phyloP scores from a whole-genome alignment of 2,888 invertebrate genomes.

The Sarcophaga variegata region DNA sequence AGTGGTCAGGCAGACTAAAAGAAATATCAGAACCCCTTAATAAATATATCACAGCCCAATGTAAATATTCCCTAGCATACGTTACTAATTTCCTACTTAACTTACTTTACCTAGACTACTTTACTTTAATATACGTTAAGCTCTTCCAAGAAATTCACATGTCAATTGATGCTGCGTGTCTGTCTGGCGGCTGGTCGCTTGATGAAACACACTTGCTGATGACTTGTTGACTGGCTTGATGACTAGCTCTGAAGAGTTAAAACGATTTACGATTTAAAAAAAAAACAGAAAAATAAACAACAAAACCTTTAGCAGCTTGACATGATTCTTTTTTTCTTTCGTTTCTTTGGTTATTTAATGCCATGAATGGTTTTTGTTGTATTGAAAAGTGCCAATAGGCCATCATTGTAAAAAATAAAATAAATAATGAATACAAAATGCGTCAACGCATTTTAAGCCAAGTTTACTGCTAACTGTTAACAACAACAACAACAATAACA shows the following conservation, averaged over 20 bases:
- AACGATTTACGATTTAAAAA: conserved; percentile 34
- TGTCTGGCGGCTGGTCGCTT: conserved; percentile 35
- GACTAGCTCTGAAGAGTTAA: conserved; percentile 33
- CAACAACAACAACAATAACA: conserved; percentile 19
- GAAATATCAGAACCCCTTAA: no score
- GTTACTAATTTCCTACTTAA: neutral
- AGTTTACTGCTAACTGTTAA: conserved; percentile 45
- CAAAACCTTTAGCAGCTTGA: conserved; percentile 41
- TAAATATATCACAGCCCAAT: no score
- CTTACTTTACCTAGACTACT: neutral
- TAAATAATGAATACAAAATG: conserved; percentile 61
- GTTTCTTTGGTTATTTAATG: conserved; percentile 1
- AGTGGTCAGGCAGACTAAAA: no score
- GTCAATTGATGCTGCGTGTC: conserved; percentile 48
- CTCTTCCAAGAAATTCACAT: conserved; percentile 56
- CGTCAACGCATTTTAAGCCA: conserved; percentile 64
- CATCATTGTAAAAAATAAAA: conserved; percentile 62
- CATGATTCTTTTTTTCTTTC: conserved; percentile 34
- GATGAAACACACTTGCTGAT: conserved; percentile 57
- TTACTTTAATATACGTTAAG: neutral
- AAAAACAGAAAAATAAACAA: conserved; percentile 12
- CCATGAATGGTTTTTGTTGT: neutral
- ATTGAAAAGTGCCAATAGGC: conserved; percentile 59
- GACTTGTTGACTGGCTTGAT: conserved; percentile 39
- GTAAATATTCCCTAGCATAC: neutral